Evolutionary conservation across 2,113 vertebrate species (phyloP), one percentile per base, ranked within the genome.

Genomic region (Pterophyllum scalare): DNA sequence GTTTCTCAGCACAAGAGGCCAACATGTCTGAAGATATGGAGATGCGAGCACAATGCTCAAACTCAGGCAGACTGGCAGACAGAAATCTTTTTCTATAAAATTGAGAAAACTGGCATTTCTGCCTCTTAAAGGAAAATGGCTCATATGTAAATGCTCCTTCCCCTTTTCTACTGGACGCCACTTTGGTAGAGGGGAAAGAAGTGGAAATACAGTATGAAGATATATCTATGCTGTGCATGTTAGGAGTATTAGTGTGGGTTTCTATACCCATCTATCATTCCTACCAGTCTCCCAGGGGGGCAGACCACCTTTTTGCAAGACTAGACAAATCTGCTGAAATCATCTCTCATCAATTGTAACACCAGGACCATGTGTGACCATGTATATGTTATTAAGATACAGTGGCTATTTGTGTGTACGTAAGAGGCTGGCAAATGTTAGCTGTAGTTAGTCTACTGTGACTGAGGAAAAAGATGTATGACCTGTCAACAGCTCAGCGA

Each of bases 261-360:
- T 38, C 9, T 9, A 38, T 38, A 38, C 35, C 9, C 6, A 38
- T 75, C 8, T 7, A 14, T 75, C 70, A 0, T n/a, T 33, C n/a
- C 24, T 28, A 20, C 22, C 40, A 70, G 22, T 0, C 24, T 70
- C 43, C 43, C 1, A 54, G 19, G 7, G 7, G 0, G 0, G 35
- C 49, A 22, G 2, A 33, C n/a, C 6, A 17, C n/a, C 26, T 38
- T 40, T 75, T 76, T 65, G 17, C 3, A 28, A 52, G 24, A n/a
- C 65, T 52, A 7, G 1, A 46, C 2, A 5, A 77, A 49, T 59
- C 54, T 57, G 85, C 82, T 86, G 80, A 82, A 60, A 17, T 43
- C 3, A 3, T 78, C 46, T 56, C 31, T 72, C 46, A 35, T 40
- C 83, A 26, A 38, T 28, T 57, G 11, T 74, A 40, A 67, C 22